Conservation (phyloP, 1,140 invertebrate species). For the Drosophila miranda region DNA sequence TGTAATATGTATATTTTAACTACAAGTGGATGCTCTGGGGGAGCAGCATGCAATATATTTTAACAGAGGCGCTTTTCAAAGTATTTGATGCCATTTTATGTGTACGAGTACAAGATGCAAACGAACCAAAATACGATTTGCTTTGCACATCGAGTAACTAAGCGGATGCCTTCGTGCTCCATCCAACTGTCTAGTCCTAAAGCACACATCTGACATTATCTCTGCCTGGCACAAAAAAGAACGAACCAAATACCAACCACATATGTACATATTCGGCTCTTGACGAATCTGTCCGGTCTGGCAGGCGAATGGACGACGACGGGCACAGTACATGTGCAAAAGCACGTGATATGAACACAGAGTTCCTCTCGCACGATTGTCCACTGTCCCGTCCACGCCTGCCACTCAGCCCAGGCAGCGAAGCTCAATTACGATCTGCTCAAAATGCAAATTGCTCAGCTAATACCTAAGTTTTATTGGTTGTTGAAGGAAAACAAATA, state of each 20-base stretch:
- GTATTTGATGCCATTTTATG: conserved; percentile 72
- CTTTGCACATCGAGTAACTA: no score
- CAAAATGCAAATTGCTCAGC: conserved; percentile 48
- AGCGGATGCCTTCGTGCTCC: not conserved
- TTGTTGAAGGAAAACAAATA: conserved; percentile 53
- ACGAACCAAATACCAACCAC: conserved; percentile 7
- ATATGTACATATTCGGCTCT: conserved; percentile 16
- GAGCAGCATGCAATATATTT: conserved; percentile 48
- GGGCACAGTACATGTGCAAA: no score
- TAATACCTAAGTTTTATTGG: conserved; percentile 62
- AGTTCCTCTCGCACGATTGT: conserved; percentile 3
- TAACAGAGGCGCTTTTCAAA: conserved; percentile 59
- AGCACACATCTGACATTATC: conserved; percentile 34
- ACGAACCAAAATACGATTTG: conserved; percentile 1
- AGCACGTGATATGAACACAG: conserved; percentile 3
- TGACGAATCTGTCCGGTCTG: conserved; percentile 15
- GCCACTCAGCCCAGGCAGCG: not conserved
- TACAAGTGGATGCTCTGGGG: conserved; percentile 39
- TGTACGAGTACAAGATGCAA: conserved; percentile 56
- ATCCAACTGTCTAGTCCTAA: conserved; percentile 55
- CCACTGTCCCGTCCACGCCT: not conserved
- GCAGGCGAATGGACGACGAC: not conserved
- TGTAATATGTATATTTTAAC: conserved; percentile 57
- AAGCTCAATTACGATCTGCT: conserved; percentile 21
- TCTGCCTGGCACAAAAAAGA: conserved; percentile 24